These are phyloP conservation scores for Acanthiza pusilla DNA, from an alignment of 2,797 vertebrate species.

Conservation along the genomic window DNA sequence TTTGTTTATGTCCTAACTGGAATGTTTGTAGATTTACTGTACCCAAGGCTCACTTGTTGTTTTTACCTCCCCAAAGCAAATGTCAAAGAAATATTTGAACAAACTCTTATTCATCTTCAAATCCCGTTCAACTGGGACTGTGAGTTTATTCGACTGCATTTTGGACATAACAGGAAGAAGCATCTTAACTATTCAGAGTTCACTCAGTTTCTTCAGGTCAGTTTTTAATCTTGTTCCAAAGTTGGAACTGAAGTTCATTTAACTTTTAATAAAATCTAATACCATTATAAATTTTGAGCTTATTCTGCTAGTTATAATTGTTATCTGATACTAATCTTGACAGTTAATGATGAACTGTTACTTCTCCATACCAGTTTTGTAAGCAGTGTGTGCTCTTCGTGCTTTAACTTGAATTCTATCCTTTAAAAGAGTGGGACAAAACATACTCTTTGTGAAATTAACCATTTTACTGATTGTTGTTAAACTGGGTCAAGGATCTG, in stretches of 20 bases:
- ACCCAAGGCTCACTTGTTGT: conserved; percentile 55
- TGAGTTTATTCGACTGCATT: conserved; percentile 96
- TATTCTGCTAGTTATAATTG: background rate
- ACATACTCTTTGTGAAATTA: background rate
- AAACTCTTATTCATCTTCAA: conserved; percentile 95
- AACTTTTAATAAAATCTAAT: background rate
- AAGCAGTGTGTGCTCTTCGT: background rate
- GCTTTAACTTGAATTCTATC: background rate
- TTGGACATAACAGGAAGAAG: conserved; percentile 93
- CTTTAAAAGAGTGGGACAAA: background rate
- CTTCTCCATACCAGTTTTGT: background rate
- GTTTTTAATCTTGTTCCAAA: conserved; percentile 19
- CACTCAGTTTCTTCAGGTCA: conserved; percentile 96
- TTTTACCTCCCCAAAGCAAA: conserved; percentile 84
- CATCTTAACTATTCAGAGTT: conserved; percentile 95
- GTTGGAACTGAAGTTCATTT: background rate
- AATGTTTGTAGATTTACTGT: conserved; percentile 51
- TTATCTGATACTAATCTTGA: background rate
- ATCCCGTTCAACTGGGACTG: conserved; percentile 99
- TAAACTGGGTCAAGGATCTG: background rate
- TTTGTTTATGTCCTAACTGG: conserved; percentile 63
- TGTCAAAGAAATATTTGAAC: conserved; percentile 96
- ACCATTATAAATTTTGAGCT: background rate
- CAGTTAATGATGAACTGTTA: background rate
- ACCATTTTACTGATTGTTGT: background rate